Evolutionary conservation across 2,797 vertebrate genomes (phyloP).

Genomic region (Columba guinea): DNA sequence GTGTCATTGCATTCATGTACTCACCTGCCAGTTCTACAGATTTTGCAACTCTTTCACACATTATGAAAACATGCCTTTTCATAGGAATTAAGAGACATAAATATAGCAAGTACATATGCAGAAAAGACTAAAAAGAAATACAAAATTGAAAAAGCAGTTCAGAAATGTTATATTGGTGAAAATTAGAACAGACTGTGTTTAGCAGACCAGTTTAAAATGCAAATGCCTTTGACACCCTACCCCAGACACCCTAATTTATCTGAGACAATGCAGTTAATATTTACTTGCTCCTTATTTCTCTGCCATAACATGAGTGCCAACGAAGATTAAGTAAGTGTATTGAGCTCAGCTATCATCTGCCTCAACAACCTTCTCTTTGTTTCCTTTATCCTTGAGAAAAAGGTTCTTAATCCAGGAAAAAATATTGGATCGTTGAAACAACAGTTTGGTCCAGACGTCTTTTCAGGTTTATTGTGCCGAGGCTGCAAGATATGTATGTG

Average conservation of each 20-base stretch:
- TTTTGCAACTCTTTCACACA: not conserved
- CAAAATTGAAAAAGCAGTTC: not conserved
- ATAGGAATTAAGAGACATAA: not conserved
- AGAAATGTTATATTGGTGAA: not conserved
- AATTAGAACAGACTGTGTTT: not conserved
- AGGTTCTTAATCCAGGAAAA: not conserved
- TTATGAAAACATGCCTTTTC: not conserved
- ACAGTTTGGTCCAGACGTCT: not conserved
- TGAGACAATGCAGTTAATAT: not conserved
- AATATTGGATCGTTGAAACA: not conserved
- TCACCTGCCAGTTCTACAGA: fast-evolving
- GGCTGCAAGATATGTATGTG: not conserved
- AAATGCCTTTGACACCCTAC: not conserved
- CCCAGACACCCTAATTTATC: not conserved
- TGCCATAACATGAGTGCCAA: not conserved
- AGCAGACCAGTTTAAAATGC: not conserved
- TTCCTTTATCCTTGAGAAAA: not conserved
- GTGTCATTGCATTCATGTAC: not conserved
- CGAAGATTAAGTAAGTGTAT: not conserved
- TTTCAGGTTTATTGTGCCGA: not conserved
- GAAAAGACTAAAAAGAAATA: not conserved
- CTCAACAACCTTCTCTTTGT: not conserved
- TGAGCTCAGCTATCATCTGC: not conserved
- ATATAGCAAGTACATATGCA: not conserved
- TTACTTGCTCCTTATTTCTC: not conserved